Base-by-base conservation (phyloP, 1,140 invertebrate species). In the Zaprionus capensis region DNA sequence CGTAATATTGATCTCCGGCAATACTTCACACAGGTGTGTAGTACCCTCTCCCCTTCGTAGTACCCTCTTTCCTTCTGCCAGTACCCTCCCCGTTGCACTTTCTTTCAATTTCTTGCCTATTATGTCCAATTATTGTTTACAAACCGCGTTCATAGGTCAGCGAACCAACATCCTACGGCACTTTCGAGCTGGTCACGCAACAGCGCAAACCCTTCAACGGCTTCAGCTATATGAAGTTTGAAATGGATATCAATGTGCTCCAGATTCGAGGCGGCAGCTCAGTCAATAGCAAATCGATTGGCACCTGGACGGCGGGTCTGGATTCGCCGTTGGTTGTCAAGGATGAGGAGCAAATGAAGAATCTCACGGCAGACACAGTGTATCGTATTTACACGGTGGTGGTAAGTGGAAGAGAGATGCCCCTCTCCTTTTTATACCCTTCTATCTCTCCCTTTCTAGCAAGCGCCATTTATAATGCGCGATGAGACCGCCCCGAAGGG, bases 381-480 rank as follows among this genome's bases (percentile, higher is more conserved):
- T 98, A 97, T 92, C 94, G 96, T 57, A 95, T 98, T 49, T 96
- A 96, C 6, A 97, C 96, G 0, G 95, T 97, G 7, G 94, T 96
- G 91, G 96, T 96, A 92, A 92, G 93, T 83, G 4, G 17, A 7
- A 51, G 31, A 17, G 5, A 12, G 36, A 12, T 24, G 24, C 12
- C 20, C 15, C 4, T 5, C n/a, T 11, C 1, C 36, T 11, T 46
- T 6, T 1, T 11, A 2, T 20, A 15, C 2, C 15, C 1, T n/a
- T 15, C 0, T 5, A 26, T 15, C 15, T 17, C 17, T 7, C 31
- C 1, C 0, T 55, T 17, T 20, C 31, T 88, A 97, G 96, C 96
- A 98, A 95, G 94, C 96, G 26, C 98, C 98, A 0, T 99, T 98
- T 84, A 95, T 98, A n/a, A 96, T 96, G 92, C 94, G 93, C 80